A percentile compares a stretch with the other conserved stretches of the same genome.
These are phyloP conservation scores for Himalopsyche phryganea DNA, from an alignment of 1,140 invertebrate species.

Conservation along the genomic window DNA sequence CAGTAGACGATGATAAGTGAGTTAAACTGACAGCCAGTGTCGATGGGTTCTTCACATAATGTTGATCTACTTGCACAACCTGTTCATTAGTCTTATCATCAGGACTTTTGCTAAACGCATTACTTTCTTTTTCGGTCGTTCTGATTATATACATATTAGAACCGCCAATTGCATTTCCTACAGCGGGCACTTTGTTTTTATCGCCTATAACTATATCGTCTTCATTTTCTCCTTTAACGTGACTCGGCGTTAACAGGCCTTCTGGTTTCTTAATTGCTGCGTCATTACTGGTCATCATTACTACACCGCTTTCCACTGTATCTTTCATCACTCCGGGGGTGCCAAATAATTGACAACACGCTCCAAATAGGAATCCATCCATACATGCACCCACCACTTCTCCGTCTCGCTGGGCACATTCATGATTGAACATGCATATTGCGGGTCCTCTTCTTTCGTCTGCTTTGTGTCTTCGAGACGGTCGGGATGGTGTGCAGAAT, in stretches of 20 bases:
- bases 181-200: not conserved
- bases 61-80: conserved; percentile 4
- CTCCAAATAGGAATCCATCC: conserved; percentile 87
- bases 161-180: not conserved
- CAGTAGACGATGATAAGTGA: conserved; percentile 12
- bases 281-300: conserved; percentile 1
- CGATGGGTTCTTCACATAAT: conserved; percentile 21
- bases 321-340: conserved; percentile 38
- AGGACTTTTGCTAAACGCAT: conserved; percentile 12
- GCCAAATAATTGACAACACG: conserved; percentile 73
- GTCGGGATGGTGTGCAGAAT: conserved; percentile 59
- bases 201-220: not conserved
- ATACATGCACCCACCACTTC: conserved; percentile 85
- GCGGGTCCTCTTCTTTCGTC: conserved; percentile 62
- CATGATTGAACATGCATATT: conserved; percentile 94
- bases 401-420: conserved; percentile 76
- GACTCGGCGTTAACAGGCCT: not conserved
- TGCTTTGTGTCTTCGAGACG: conserved; percentile 51
- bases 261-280: not conserved
- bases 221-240: not conserved
- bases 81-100: conserved; percentile 10
- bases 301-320: conserved; percentile 27
- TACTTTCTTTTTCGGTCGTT: conserved; percentile 25
- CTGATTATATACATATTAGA: conserved; percentile 16
- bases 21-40: conserved; percentile 18